Percentiles rank a stretch among this genome's conserved stretches.
phyloP scores from a whole-genome alignment of 2,797 vertebrate genomes.

The Valencia hispanica region DNA sequence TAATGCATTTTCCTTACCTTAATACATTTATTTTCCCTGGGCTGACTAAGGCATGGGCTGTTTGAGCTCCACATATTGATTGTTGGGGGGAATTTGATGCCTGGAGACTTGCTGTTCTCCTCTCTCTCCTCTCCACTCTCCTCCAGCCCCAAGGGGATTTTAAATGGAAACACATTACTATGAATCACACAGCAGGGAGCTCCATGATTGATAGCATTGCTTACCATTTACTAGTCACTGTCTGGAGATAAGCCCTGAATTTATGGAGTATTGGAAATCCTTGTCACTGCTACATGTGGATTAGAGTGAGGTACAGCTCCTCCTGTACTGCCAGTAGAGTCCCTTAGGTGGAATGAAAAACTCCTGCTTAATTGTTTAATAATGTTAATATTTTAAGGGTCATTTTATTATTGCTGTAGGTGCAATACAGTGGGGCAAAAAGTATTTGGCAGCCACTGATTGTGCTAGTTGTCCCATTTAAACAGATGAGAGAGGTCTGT shows the following conservation, averaged over 20 bases:
- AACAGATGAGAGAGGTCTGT: no score
- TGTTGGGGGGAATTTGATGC: conserved; percentile 74
- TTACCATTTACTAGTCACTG: conserved; percentile 82
- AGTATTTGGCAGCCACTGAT: no score
- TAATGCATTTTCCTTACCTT: conserved; percentile 67
- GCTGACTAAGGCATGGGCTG: conserved; percentile 53
- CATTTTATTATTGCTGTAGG: conserved; percentile 37
- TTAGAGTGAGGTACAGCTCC: conserved; percentile 65
- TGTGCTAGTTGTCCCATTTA: no score
- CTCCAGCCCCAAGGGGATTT: conserved; percentile 69
- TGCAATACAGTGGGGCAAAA: no score
- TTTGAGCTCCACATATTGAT: conserved; percentile 71
- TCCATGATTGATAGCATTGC: conserved; percentile 79
- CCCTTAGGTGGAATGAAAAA: conserved; percentile 54
- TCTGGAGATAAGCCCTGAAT: conserved; percentile 78
- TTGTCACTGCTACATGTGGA: conserved; percentile 73
- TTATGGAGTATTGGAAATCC: conserved; percentile 81
- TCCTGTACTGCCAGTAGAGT: conserved; percentile 38
- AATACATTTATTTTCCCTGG: conserved; percentile 70
- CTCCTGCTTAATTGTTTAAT: conserved; percentile 52
- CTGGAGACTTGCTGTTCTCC: conserved; percentile 61
- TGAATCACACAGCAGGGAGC: conserved; percentile 81
- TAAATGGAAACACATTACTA: conserved; percentile 83
- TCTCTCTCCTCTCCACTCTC: conserved; percentile 42
- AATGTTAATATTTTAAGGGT: conserved; percentile 46